Evolutionary conservation across 2,888 invertebrate genomes (phyloP), one percentile per base, ranked within the genome.

Genomic region (Chrysotoxum bicinctum): DNA sequence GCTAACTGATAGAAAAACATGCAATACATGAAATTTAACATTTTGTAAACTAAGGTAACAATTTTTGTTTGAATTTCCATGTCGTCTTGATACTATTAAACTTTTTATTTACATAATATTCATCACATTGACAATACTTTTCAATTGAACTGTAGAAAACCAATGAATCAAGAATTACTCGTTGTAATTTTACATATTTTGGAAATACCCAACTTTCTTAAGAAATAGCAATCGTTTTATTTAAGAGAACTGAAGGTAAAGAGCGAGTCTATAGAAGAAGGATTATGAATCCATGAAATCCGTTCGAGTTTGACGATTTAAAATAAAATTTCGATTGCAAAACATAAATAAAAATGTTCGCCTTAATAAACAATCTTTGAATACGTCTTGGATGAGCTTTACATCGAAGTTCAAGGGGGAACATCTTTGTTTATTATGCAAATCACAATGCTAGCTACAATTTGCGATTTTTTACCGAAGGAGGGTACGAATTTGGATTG

Each of bases 351-450:
- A 4, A 37, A 32, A 32, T 32, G 4, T 32, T 8, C 32, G 60
- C 1, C 2, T 73, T 4, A 58, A 45, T 21, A 62, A 73, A 62
- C n/a, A 40, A 6, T 52, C 73, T 3, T 60, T 30, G 14, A 26
- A 19, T 19, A 72, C 16, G 48, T 43, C 12, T 37, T 37, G 37
- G 37, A 37, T 14, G 37, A 37, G 35, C 7, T 60, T 5, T 2
- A 14, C 3, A 30, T 37, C 10, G 21, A 23, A 50, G 37, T 50
- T 40, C 23, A n/a, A 45, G 26, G 37, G n/a, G 12, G 23, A 8
- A 72, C 48, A 60, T 40, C 58, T n/a, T 26, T 72, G n/a, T 58
- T 50, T 5, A 58, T 73, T 40, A 40, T 54, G 16, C 62, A 62
- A 12, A 69, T 54, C 54, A 69, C 26, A 58, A 72, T 52, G 45